Conservation (phyloP, 2,888 invertebrate genomes). For the Invenusta paracnida region DNA sequence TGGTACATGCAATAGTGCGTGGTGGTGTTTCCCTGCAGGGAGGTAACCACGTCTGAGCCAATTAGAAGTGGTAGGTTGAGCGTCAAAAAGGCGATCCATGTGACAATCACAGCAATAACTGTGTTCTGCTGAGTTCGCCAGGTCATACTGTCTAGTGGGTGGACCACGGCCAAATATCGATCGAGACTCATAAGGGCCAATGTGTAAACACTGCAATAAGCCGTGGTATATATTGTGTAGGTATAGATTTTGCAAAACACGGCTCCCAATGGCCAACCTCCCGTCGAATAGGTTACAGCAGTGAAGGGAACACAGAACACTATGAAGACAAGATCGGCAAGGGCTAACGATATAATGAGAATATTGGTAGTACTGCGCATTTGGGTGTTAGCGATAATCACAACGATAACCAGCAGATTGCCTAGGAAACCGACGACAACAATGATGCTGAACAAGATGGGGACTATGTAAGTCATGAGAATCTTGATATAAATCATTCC, state of each 20-base stretch:
- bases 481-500: conserved; percentile 19
- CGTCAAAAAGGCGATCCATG: conserved; percentile 72
- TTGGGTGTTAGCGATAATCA: conserved; percentile 79
- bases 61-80: conserved; percentile 56
- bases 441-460: conserved; percentile 75
- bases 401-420: conserved; percentile 79
- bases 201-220: conserved; percentile 86
- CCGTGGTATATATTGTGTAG: conserved; percentile 83
- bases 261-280: conserved; percentile 83
- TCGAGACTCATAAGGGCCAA: conserved; percentile 87
- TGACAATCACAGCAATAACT: conserved; percentile 71
- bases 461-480: conserved; percentile 49
- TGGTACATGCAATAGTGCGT: conserved; percentile 36
- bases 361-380: conserved; percentile 90
- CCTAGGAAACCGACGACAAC: conserved; percentile 81
- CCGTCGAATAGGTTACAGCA: conserved; percentile 78
- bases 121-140: conserved; percentile 77
- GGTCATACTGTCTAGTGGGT: conserved; percentile 81
- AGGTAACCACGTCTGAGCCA: conserved; percentile 48
- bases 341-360: conserved; percentile 80
- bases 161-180: conserved; percentile 82
- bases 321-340: conserved; percentile 83
- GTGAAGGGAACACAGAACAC: conserved; percentile 90
- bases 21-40: not conserved
- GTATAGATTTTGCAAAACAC: conserved; percentile 83